Base-by-base conservation (phyloP, 2,888 invertebrate species). In the Slavum lentiscoides region DNA sequence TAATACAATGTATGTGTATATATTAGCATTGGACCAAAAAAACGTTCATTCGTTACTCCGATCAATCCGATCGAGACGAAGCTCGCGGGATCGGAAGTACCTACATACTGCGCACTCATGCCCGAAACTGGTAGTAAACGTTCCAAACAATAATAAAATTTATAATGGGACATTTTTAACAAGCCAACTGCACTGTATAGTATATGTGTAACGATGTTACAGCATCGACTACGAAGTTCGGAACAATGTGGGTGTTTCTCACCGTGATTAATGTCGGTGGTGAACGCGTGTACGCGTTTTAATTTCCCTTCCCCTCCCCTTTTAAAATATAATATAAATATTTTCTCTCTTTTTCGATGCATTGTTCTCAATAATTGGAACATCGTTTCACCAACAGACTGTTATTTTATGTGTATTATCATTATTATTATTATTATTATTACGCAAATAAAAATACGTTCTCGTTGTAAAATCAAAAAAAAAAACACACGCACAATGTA, bases 281-380 rank as follows among this genome's bases (percentile, higher is more conserved):
- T 43, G 67, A 43, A 23, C 23, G 43, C 30, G 49, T 59, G n/a
- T 59, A 30, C 30, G 59, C 21, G 58, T 58, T 64, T 64, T 30
- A 55, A 21, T 37, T 53, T 64, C 53, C 53, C 62, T n/a, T 8
- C 30, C 6, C 6, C 6, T 6, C 9, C 43, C 30, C 19, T 21
- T 37, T 30, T 37, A n/a, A n/a, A 11, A 11, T 23, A n/a, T 30
- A 30, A 30, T 30, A 4, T 30, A 30, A 30, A 30, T 64, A 58
- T 39, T 39, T 75, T 58, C 49, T 75, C 23, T 59, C 58, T 75
- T 67, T 75, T 43, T 59, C 59, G 67, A 23, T 68, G 75, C 75
- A 76, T 76, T 76, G 75, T 76, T 76, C 75, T 68, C 68, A 68
- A 76, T 68, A 76, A 76, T 76, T 76, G 75, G 75, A 23, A 68